Base-by-base conservation (phyloP, 2,113 vertebrate species). In the Gobius niger region DNA sequence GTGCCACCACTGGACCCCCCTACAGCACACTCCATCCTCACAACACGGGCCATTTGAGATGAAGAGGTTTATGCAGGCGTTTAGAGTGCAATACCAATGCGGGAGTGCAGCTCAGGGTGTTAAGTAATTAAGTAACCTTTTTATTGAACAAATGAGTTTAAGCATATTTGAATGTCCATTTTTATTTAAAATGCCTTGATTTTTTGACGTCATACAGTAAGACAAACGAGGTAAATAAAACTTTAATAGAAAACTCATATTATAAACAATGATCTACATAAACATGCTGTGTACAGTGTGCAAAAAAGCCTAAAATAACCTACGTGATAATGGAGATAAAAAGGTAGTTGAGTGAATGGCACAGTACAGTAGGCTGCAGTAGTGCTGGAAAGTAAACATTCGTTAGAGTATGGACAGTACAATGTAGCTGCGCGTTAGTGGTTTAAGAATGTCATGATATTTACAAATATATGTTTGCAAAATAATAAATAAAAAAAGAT, bases 291-390 rank as follows among this genome's bases (percentile, higher is more conserved):
- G 46, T 47, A 0, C 40, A 70, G 46, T 78, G 72, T 87, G 81
- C 79, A 87, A 85, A 84, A 60, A 70, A 52, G 71, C 49, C 56
- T 79, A 65, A 75, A 60, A 74, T 57, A 65, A 62, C n/a, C n/a
- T 67, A 65, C 61, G 44, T 56, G 18, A 52, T 60, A 64, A 9
- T 57, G 10, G 18, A 11, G 14, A 24, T 16, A 61, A 44, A 18
- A 15, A 40, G 47, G 63, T 44, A 11, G 65, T 70, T 67, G 24
- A 18, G 47, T 74, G 0, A 70, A 52, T 63, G 60, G 65, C 62
- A 78, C 62, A 3, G 5, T 47, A 34, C 15, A 51, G 42, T 44
- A 7, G 13, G 54, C 14, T 34, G 54, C 52, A 2, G 52, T 65
- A 15, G 18, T 49, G 50, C 51, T 42, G 16, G 47, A 66, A 24